Evolutionary conservation across 1,140 invertebrate species (phyloP).

Genomic region (Zophobas morio): DNA sequence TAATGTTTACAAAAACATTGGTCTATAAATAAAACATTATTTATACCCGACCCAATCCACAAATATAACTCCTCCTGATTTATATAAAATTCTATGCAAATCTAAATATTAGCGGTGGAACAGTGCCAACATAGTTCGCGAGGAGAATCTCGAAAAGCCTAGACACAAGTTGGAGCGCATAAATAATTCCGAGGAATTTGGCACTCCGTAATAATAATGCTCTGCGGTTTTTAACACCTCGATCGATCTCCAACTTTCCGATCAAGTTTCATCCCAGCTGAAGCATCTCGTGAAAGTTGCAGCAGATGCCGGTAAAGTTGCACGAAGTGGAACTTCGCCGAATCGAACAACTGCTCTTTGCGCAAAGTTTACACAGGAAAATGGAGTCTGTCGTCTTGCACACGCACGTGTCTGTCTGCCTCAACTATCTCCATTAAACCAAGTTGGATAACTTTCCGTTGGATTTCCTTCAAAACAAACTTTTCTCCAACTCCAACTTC

Average conservation of each 20-base stretch:
- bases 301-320: slow-evolving; percentile 8
- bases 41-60: slow-evolving; percentile 46
- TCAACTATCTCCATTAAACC: slow-evolving; percentile 56
- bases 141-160: slow-evolving; percentile 29
- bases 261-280: background rate
- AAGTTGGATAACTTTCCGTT: slow-evolving; percentile 47
- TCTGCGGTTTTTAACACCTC: slow-evolving; percentile 25
- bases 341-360: slow-evolving; percentile 19
- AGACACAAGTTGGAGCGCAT: slow-evolving; percentile 7
- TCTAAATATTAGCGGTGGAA: slow-evolving; percentile 46
- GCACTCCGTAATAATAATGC: background rate
- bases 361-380: slow-evolving; percentile 23
- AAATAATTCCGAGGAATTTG: slow-evolving; percentile 26
- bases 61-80: slow-evolving; percentile 44
- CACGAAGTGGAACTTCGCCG: slow-evolving; percentile 26
- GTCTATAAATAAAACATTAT: slow-evolving; percentile 49
- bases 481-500: slow-evolving; percentile 27
- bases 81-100: slow-evolving; percentile 46
- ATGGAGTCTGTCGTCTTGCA: slow-evolving; percentile 33
- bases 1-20: slow-evolving; percentile 45
- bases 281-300: slow-evolving; percentile 23
- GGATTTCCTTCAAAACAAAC: slow-evolving; percentile 45
- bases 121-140: slow-evolving; percentile 44
- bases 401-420: slow-evolving; percentile 14
- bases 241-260: slow-evolving; percentile 12